Conservation (phyloP, 2,113 vertebrate genomes). For the Eonycteris spelaea region DNA sequence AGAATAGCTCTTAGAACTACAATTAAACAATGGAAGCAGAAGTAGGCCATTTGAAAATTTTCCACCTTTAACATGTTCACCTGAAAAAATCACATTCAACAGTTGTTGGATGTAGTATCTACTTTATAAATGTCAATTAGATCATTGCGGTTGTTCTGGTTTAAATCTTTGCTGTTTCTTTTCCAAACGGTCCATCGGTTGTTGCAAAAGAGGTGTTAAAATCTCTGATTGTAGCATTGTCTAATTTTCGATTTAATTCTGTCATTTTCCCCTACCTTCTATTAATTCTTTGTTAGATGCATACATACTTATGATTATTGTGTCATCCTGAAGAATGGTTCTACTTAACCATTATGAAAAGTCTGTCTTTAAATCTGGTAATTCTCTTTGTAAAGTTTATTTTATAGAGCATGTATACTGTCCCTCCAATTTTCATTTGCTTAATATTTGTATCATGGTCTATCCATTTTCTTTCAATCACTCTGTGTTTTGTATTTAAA, state of each 20-base stretch:
- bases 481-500: not conserved
- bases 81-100: not conserved
- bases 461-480: not conserved
- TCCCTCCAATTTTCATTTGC: not conserved
- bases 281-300: not conserved
- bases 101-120: not conserved
- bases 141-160: not conserved
- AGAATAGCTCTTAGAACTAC: too few species aligned
- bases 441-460: not conserved
- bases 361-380: not conserved
- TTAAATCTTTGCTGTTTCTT: not conserved
- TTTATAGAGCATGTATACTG: not conserved
- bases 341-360: not conserved
- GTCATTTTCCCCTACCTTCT: not conserved
- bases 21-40: too few species aligned
- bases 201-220: not conserved
- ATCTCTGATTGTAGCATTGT: not conserved
- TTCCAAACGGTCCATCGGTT: not conserved
- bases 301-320: not conserved
- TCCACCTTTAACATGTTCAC: too few species aligned
- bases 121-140: not conserved
- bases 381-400: not conserved
- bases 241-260: not conserved
- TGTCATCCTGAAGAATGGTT: not conserved
- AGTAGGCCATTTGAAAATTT: too few species aligned